phyloP scores from a whole-genome alignment of 1,140 invertebrate genomes.

The Hycleus cichorii region DNA sequence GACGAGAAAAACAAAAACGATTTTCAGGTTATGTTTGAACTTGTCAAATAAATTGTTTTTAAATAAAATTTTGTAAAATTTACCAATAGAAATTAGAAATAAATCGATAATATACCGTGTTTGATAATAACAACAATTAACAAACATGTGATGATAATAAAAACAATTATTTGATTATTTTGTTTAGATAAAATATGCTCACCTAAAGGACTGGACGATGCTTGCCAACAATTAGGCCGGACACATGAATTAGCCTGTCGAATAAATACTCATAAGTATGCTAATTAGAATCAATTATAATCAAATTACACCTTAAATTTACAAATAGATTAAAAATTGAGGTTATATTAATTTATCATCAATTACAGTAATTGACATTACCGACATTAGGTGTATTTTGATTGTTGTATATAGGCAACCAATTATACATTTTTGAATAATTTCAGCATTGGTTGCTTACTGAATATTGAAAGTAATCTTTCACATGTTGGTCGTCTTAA shows the following conservation, averaged over 20 bases:
- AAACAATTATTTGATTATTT: no score
- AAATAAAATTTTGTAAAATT: no score
- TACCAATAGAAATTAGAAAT: no score
- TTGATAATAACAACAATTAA: no score
- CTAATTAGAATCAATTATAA: neutral
- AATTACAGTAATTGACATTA: no score
- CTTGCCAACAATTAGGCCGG: conserved; percentile 19
- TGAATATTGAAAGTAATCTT: conserved; percentile 21
- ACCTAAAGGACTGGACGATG: neutral
- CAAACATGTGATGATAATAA: no score
- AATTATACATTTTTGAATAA: conserved; percentile 2
- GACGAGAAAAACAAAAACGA: no score
- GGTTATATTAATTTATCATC: neutral
- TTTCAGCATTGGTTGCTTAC: conserved; percentile 27
- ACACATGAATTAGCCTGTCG: neutral
- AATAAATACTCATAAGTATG: neutral
- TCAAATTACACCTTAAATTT: neutral
- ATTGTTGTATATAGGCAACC: neutral
- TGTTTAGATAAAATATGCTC: no score
- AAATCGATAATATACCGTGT: no score
- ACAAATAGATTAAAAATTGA: neutral
- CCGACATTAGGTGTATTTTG: no score
- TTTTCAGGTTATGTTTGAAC: no score
- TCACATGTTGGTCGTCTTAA: conserved; percentile 19
- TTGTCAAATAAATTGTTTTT: no score